Percentiles rank a stretch among this genome's conserved stretches.
Evolutionary conservation across 2,888 invertebrate genomes (phyloP).

Genomic region (Macrophya annulata): DNA sequence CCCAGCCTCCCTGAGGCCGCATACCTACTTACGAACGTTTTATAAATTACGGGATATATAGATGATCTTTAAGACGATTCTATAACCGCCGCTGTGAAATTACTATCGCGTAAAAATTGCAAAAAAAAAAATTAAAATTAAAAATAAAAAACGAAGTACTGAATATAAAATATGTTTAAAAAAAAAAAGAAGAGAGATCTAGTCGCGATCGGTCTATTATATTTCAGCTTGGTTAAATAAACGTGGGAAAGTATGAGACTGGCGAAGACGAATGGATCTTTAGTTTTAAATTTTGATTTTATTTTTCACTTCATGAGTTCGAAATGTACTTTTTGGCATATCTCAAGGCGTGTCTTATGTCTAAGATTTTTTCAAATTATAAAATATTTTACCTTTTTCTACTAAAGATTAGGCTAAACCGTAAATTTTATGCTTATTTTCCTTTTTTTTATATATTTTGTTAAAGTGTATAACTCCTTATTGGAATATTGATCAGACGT

Average conservation of each 20-base stretch:
- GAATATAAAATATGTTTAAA: neutral
- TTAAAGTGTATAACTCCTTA: neutral
- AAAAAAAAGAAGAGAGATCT: neutral
- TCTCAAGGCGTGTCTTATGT: neutral
- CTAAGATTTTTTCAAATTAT: neutral
- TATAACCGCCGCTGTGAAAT: neutral
- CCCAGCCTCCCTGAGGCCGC: conserved; percentile 12
- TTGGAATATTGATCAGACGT: neutral
- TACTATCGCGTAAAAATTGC: neutral
- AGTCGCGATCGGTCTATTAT: neutral
- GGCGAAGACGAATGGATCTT: too few relatives aligned
- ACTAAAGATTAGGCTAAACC: neutral
- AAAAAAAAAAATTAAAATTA: neutral
- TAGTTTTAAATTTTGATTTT: too few relatives aligned
- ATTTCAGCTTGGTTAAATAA: too few relatives aligned
- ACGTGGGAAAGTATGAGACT: too few relatives aligned
- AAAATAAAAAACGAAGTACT: neutral
- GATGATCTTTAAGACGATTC: neutral
- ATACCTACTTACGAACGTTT: neutral
- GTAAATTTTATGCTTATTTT: neutral
- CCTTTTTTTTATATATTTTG: neutral
- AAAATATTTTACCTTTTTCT: neutral
- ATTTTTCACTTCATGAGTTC: too few relatives aligned
- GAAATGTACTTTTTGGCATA: too few relatives aligned
- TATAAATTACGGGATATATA: neutral